phyloP scores from a whole-genome alignment of 92 coral and sea anemone species.

The Plumapathes pennacea region DNA sequence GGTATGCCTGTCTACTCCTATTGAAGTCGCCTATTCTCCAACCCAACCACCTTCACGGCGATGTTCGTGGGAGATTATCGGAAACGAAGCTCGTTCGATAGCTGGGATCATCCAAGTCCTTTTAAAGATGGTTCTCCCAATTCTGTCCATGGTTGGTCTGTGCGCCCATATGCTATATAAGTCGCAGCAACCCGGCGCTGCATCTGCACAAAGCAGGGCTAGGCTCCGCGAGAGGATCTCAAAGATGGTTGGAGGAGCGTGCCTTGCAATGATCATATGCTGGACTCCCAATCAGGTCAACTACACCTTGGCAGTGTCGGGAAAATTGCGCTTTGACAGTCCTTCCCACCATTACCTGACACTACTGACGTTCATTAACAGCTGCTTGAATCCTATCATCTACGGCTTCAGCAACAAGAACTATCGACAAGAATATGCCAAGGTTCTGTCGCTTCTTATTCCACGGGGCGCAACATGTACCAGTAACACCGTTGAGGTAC shows the following conservation, averaged over 20 bases:
- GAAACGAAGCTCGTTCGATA: neutral
- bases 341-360: slow-evolving; percentile 3
- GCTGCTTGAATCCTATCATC: slow-evolving; percentile 17
- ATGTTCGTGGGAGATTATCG: slow-evolving; percentile 4
- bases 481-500: no score
- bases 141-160: neutral
- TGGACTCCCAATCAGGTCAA: slow-evolving; percentile 15
- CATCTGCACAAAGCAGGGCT: slow-evolving; percentile 9
- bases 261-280: neutral
- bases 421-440: slow-evolving; percentile 1
- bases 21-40: neutral
- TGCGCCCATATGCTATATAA: slow-evolving; percentile 12
- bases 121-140: slow-evolving; percentile 13
- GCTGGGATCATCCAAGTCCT: slow-evolving; percentile 8
- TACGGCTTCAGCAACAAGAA: slow-evolving; percentile 12
- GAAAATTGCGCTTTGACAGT: neutral
- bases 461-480: no score
- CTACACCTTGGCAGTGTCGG: slow-evolving; percentile 21
- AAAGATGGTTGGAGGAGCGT: slow-evolving; percentile 7
- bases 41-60: neutral
- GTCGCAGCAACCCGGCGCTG: neutral
- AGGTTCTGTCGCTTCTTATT: neutral
- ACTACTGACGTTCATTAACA: slow-evolving; percentile 6
- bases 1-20: neutral
- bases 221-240: slow-evolving; percentile 7